Evolutionary conservation across 2,113 vertebrate species (phyloP).

Genomic region (Halichoeres trimaculatus): DNA sequence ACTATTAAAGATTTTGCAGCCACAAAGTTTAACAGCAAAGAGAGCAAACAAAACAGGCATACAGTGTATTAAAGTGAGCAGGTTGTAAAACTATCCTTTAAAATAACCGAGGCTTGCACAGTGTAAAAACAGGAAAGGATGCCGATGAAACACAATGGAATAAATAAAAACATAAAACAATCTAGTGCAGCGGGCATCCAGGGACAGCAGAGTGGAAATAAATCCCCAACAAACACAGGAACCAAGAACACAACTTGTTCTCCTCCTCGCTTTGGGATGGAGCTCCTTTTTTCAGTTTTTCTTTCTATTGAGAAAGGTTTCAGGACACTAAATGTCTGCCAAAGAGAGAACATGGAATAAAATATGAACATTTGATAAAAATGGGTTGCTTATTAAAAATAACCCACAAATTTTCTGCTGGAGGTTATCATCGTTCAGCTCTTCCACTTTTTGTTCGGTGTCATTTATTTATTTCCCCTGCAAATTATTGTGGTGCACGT

Average conservation of each 20-base stretch:
- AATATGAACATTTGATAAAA: not conserved
- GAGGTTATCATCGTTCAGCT: not conserved
- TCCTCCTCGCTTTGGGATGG: not conserved
- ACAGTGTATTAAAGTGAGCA: not conserved
- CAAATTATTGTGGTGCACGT: too few species aligned
- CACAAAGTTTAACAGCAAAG: not conserved
- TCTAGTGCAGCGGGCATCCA: not conserved
- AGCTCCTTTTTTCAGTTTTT: too few species aligned
- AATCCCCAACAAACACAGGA: constrained; percentile 10
- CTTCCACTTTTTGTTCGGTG: not conserved
- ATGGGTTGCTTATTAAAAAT: not conserved
- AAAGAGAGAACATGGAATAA: not conserved
- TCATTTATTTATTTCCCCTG: too few species aligned
- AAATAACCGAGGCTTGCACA: not conserved
- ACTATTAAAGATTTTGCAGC: not conserved
- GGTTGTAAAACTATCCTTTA: not conserved
- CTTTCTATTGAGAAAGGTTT: not conserved
- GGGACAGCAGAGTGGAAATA: not conserved
- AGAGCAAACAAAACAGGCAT: not conserved
- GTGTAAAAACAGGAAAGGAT: not conserved
- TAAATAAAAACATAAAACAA: constrained; percentile 25
- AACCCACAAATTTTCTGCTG: not conserved
- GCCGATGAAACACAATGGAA: constrained; percentile 3
- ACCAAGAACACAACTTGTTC: constrained; percentile 9
- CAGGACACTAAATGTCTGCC: not conserved